Evolutionary conservation across 2,797 vertebrate genomes (phyloP), one percentile per base, ranked within the genome.

Genomic region (Spondyliosoma cantharus): DNA sequence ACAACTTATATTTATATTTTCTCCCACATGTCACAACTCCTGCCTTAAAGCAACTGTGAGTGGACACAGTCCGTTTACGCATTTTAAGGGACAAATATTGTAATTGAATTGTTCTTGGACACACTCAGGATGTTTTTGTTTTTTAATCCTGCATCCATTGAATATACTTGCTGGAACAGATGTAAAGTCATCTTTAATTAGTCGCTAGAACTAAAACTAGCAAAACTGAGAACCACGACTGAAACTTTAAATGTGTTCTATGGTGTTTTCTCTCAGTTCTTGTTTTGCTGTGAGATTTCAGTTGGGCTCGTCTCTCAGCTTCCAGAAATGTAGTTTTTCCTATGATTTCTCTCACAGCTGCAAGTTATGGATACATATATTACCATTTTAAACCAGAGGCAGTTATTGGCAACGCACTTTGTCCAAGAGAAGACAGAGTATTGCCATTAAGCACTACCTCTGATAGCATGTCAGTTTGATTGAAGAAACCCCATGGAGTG

Each of bases 251-350:
- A n/a, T 46, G 17, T 64, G n/a, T 19, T 5, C 20, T 3, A 1
- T 27, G 13, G 24, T 0, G 1, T 32, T 49, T 53, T 61, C 54
- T 87, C 60, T 86, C 73, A 61, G n/a, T 83, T 89, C 80, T 78
- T 81, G 29, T 80, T 86, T 75, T 25, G 1, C 9, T 29, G 19
- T 5, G 29, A 32, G 37, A 71, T 42, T 64, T 72, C 12, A 20
- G 19, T 20, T 13, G 3, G 8, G 5, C 15, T 71, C 7, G 20
- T 4, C 20, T 69, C 76, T 72, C 24, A 17, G 2, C 12, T 32
- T 20, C 8, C 29, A 46, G 25, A 50, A 17, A 45, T 70, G 8
- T 69, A 25, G 37, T 16, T 68, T 58, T 69, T 17, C 8, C n/a
- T 17, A 13, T 27, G 5, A 17, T 62, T 54, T 76, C 5, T 1